A percentile compares a stretch with the other conserved stretches of the same genome.
Conservation (phyloP, 2,113 vertebrate species). For the Orycteropus afer region DNA sequence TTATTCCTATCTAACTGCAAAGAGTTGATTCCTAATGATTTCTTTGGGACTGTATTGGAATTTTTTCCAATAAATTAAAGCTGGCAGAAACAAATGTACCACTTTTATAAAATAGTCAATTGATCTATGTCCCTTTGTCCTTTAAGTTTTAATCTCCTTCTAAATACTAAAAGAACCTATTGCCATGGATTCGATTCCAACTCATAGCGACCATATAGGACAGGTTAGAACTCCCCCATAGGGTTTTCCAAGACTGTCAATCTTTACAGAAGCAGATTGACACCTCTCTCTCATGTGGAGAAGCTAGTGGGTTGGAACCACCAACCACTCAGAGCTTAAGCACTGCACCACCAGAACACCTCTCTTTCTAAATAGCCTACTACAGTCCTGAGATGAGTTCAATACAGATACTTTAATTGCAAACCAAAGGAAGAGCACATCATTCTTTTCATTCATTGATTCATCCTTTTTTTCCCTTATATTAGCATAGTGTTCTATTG, state of each 20-base stretch:
- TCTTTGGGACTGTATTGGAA: not conserved
- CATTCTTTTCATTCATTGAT: not conserved
- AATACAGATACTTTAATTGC: not conserved
- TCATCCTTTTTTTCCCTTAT: not conserved
- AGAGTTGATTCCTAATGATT: not conserved
- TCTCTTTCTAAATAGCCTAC: not conserved
- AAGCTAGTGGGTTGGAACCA: not conserved
- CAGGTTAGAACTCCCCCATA: not conserved
- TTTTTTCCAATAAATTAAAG: not conserved
- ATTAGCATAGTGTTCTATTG: not conserved
- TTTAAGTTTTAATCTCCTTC: not conserved
- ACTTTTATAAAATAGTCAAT: not conserved
- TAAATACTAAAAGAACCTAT: not conserved
- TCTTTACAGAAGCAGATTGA: not conserved
- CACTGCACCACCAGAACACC: not conserved
- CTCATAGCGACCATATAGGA: too few species aligned
- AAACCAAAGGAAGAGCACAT: not conserved
- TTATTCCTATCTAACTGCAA: not conserved
- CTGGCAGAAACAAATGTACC: not conserved
- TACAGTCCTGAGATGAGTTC: not conserved
- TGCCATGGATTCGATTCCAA: too few species aligned
- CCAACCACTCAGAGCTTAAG: not conserved
- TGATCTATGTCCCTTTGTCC: not conserved
- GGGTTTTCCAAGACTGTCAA: too few species aligned
- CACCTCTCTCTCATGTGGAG: not conserved